phyloP scores from a whole-genome alignment of 2,797 vertebrate species.

The Lepidocolaptes lacrymiger region DNA sequence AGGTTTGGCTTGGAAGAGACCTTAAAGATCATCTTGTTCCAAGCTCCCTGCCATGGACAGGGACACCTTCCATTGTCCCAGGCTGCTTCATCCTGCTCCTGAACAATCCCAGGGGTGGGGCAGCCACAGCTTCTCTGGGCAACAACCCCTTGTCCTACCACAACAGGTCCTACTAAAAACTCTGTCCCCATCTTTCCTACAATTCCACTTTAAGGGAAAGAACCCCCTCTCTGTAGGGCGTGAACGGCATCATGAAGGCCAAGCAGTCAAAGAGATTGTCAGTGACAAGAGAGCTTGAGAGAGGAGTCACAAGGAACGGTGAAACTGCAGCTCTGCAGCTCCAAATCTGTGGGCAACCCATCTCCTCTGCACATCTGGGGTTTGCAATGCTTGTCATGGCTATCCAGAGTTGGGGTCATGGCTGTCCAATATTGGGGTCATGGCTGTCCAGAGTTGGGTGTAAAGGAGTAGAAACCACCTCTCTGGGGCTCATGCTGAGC shows the following conservation, averaged over 20 bases:
- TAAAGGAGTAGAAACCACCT: not conserved
- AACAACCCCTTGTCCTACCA: not conserved
- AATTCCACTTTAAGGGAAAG: not conserved
- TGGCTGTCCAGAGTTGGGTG: rapidly evolving
- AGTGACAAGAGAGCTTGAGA: not conserved
- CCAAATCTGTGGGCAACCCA: not conserved
- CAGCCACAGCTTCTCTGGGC: not conserved
- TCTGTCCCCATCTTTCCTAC: not conserved
- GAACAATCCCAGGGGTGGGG: not conserved
- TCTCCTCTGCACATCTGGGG: not conserved
- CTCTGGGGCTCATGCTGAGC: not conserved
- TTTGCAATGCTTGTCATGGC: not conserved
- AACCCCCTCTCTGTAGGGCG: not conserved
- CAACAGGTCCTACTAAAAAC: not conserved
- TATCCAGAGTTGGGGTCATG: no score
- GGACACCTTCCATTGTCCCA: not conserved
- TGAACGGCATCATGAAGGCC: rapidly evolving
- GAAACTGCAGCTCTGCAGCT: not conserved
- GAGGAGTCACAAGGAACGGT: not conserved
- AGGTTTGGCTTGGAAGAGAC: not conserved
- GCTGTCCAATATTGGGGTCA: no score
- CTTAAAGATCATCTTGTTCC: not conserved
- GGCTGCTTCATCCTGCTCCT: not conserved
- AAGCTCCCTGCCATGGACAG: not conserved
- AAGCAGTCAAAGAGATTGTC: not conserved